Base-by-base conservation (phyloP, 1,140 invertebrate genomes). In the Acromyrmex heyeri region DNA sequence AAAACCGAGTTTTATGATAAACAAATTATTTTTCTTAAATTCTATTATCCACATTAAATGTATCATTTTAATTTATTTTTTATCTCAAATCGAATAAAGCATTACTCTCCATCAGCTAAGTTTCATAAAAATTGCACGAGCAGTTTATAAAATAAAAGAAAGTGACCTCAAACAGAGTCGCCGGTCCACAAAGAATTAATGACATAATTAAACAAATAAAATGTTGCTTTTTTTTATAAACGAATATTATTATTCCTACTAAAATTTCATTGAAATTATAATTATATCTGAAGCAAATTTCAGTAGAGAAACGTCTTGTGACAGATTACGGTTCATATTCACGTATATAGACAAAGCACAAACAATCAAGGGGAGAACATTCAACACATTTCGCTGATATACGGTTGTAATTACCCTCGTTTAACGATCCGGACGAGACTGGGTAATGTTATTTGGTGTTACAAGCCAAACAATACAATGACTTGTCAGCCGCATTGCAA, bases 371-470 rank as follows among this genome's bases (percentile, higher is more conserved):
- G 69, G 5, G 69, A 83, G 67, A 65, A 48, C 67, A 8, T 85
- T 34, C 57, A 78, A 21, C 50, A 53, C 65, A 79, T 87, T 53
- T 75, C 82, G 27, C 69, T 85, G 87, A 89, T 89, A 82, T 77
- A 87, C 72, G 61, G 77, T 62, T 86, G 78, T 89, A 90, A 90
- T 90, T 90, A 90, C 81, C 88, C 76, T 90, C 88, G 75, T 90
- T 90, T 87, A 90, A 90, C 88, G 77, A 83, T 88, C 72, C 57
- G 70, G 61, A 83, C 44, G 69, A 83, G 79, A 67, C 59, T 53
- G 55, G 55, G 48, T 73, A 73, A 72, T 38, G 88, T 73, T 78
- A 89, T 90, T 82, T 79, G 76, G 62, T 69, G 61, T 65, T 89
- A 62, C 87, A 73, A 64, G 27, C 24, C 55, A 59, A 44, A 89